Evolutionary conservation across 2,797 vertebrate species (phyloP), one percentile per base, ranked within the genome.

Genomic region (Melanotaenia maccullochi): DNA sequence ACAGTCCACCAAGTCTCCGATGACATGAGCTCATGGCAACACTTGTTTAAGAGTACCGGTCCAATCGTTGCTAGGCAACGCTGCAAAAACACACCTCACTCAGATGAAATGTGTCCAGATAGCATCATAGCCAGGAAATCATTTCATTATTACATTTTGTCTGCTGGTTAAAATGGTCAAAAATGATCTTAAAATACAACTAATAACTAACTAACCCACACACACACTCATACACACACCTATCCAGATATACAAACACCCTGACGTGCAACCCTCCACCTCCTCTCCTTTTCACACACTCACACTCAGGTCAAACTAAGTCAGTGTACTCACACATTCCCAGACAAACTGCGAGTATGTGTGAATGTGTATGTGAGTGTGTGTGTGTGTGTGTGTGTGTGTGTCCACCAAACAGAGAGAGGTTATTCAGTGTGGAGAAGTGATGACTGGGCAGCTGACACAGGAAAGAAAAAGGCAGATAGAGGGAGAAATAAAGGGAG

Each of bases 381-480:
- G 56, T 59, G 76, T 20, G 51, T 20, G 67, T 56, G 64, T 60
- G 59, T 59, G 76, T n/a, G 56, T 28, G 70, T 56, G 64, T 63
- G 57, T 57, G 6, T 82, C 57, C 68, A 49, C 64, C 40, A 73
- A 73, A 75, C 65, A 79, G 76, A 87, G 44, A 85, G 83, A 85
- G 88, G 84, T 91, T 88, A 91, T 84, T 88, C 85, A 84, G 87
- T 87, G 73, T 56, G 3, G 62, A 85, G 85, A 90, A 90, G 78
- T 90, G 89, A 91, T 92, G 90, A 92, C 89, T 86, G 85, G 85
- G 86, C 91, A 91, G 89, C 89, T 91, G 87, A 89, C 87, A 91
- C 88, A 84, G 82, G 76, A 86, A 87, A 87, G 83, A 92, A 89
- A 90, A 85, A 88, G 77, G 71, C 75, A 85, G 87, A 87, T 86